Conservation (phyloP, 2,797 vertebrate species). For the Alosa sapidissima region DNA sequence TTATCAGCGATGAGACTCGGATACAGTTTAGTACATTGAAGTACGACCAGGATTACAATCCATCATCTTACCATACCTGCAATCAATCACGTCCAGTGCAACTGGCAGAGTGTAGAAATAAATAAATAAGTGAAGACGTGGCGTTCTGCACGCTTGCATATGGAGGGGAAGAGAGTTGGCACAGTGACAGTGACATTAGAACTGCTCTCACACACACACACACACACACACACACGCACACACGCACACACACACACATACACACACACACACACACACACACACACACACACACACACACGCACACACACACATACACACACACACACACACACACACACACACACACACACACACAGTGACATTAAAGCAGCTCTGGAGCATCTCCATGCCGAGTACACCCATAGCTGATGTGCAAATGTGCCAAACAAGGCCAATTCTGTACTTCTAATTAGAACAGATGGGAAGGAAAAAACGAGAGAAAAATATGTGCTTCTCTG, state of each 20-base stretch:
- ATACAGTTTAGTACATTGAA: not conserved
- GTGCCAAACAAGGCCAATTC: not conserved
- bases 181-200: no score
- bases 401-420: not conserved
- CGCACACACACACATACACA: no score
- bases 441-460: conserved; percentile 1
- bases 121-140: not conserved
- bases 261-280: no score
- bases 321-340: no score
- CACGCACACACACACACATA: no score
- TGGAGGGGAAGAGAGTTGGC: not conserved
- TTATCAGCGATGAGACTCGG: not conserved
- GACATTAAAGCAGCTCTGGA: not conserved
- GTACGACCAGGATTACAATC: not conserved
- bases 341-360: no score
- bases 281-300: no score
- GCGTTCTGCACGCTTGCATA: not conserved
- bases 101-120: not conserved
- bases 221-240: no score
- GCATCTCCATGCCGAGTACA: not conserved
- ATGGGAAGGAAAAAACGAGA: not conserved
- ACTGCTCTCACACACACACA: no score
- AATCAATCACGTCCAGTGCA: not conserved
- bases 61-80: not conserved
- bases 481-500: not conserved